Percentiles rank a stretch among this genome's conserved stretches.
These are phyloP conservation scores for Cerastis leucographa DNA, from an alignment of 2,888 invertebrate species.

Conservation along the genomic window DNA sequence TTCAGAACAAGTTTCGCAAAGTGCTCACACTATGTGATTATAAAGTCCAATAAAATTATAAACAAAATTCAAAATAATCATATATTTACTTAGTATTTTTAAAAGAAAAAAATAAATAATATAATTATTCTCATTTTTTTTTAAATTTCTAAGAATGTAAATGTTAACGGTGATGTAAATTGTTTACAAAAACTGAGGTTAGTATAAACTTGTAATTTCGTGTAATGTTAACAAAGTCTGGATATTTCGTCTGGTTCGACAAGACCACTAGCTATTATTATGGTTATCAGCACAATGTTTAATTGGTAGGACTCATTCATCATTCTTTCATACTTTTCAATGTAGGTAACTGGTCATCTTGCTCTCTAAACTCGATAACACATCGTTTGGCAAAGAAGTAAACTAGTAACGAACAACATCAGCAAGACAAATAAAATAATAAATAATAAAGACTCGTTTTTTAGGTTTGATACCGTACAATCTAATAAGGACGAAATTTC, in stretches of 20 bases:
- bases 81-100: conserved; percentile 39
- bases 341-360: not conserved
- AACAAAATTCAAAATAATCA: conserved; percentile 35
- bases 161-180: conserved; percentile 35
- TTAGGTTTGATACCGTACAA: not conserved
- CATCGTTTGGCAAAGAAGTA: conserved; percentile 12
- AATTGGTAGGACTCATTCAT: conserved; percentile 12
- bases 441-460: not conserved
- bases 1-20: conserved; percentile 31
- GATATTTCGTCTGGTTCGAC: conserved; percentile 10
- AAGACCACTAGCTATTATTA: conserved; percentile 8
- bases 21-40: conserved; percentile 38
- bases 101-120: conserved; percentile 30
- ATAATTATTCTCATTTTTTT: conserved; percentile 21
- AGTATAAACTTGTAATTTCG: conserved; percentile 30
- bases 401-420: not conserved
- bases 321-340: conserved; percentile 16
- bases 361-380: not conserved
- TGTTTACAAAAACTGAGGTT: conserved; percentile 38
- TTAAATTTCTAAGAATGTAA: conserved; percentile 18
- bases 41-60: conserved; percentile 27
- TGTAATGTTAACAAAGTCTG: conserved; percentile 8
- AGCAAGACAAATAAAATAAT: not conserved
- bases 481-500: too few species aligned
- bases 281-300: not conserved